Evolutionary conservation across 2,113 vertebrate species (phyloP).

Genomic region (Periophthalmus modestus): DNA sequence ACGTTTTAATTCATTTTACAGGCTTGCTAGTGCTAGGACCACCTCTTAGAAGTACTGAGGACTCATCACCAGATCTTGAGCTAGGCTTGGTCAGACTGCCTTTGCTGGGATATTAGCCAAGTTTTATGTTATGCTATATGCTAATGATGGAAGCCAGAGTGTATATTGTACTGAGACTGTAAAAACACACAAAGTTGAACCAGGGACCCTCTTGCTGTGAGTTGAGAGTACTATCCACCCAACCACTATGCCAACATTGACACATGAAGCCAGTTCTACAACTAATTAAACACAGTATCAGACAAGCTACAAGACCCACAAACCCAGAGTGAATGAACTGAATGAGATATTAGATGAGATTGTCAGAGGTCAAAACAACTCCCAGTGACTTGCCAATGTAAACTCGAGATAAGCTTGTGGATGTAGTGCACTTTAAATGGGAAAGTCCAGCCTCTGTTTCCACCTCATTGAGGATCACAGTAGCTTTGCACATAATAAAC

Average conservation of each 20-base stretch:
- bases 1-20: too few species aligned
- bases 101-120: too few species aligned
- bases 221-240: not conserved
- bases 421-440: not conserved
- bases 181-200: too few species aligned
- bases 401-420: not conserved
- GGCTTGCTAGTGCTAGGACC: too few species aligned
- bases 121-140: too few species aligned
- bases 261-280: not conserved
- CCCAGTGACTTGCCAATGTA: not conserved
- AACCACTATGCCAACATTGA: too few species aligned
- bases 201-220: too few species aligned
- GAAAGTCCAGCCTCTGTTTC: not conserved
- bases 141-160: too few species aligned
- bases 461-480: not conserved
- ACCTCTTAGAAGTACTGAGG: too few species aligned
- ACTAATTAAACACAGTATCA: not conserved
- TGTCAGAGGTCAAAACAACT: not conserved
- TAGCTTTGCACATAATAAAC: not conserved
- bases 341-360: constrained; percentile 2
- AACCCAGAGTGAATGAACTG: not conserved
- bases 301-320: not conserved
- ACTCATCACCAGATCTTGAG: too few species aligned
- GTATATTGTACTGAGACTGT: too few species aligned
- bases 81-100: too few species aligned